Evolutionary conservation across 64 coral and sea anemone genomes (phyloP).

Genomic region (Actinia tenebrosa): DNA sequence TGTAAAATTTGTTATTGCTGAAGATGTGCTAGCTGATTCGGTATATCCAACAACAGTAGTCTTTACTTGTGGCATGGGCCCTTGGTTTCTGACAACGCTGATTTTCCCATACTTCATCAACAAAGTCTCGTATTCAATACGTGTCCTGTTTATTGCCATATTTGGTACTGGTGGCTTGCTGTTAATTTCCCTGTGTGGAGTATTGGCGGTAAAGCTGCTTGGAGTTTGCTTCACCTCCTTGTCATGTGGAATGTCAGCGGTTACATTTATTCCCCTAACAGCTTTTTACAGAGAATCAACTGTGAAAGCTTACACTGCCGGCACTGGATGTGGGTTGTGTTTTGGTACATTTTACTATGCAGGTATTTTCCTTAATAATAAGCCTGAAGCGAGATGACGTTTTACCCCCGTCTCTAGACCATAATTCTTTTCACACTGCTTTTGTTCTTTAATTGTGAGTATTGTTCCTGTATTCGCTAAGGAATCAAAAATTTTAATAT

Average conservation of each 20-base stretch:
- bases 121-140: slow-evolving; percentile 39
- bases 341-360: slow-evolving; percentile 59
- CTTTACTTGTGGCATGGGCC: slow-evolving; percentile 23
- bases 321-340: slow-evolving; percentile 48
- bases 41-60: slow-evolving; percentile 55
- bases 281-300: slow-evolving; percentile 62
- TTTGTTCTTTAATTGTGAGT: no score
- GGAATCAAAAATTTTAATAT: no score
- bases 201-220: slow-evolving; percentile 53
- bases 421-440: no score
- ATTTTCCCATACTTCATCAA: slow-evolving; percentile 68
- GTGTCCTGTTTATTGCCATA: slow-evolving; percentile 26
- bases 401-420: no score
- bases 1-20: slow-evolving; percentile 42
- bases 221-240: slow-evolving; percentile 49
- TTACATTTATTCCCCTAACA: slow-evolving; percentile 51
- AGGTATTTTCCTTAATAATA: not conserved
- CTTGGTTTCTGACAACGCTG: slow-evolving; percentile 41
- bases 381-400: no score
- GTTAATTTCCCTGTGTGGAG: slow-evolving; percentile 17
- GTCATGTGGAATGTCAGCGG: slow-evolving; percentile 39
- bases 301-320: slow-evolving; percentile 48
- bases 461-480: no score
- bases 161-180: slow-evolving; percentile 30
- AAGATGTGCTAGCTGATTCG: slow-evolving; percentile 67